Evolutionary conservation across 2,888 invertebrate genomes (phyloP).

Genomic region (Monoplex corrugatus): DNA sequence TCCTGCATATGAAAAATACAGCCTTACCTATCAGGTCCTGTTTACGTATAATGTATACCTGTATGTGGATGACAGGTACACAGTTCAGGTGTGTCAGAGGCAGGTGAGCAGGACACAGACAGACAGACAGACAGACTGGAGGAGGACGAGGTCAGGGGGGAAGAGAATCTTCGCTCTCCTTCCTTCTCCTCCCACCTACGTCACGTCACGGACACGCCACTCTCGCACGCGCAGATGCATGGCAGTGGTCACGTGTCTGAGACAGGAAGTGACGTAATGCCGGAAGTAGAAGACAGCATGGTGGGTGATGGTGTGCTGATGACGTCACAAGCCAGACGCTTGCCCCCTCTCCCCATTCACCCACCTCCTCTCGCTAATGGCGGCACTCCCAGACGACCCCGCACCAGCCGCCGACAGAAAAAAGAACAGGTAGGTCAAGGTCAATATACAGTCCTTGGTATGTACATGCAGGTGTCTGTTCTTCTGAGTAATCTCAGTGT

Average conservation of each 20-base stretch:
- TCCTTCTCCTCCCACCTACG: neutral
- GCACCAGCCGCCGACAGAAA: conserved; percentile 8
- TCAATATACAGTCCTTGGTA: no score
- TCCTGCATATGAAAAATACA: no score
- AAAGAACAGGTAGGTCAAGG: conserved; percentile 31
- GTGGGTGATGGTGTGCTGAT: neutral
- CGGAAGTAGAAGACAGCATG: neutral
- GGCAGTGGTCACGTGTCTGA: neutral
- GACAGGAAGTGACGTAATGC: neutral
- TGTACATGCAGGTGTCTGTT: no score
- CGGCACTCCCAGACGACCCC: neutral
- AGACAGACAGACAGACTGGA: no score
- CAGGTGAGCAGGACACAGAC: no score
- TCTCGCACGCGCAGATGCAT: neutral
- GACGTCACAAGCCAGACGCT: neutral
- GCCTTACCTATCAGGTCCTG: no score
- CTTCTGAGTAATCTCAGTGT: no score
- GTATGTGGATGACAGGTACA: neutral
- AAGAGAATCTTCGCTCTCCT: neutral
- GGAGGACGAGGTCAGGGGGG: neutral
- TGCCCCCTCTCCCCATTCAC: neutral
- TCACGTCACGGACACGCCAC: neutral
- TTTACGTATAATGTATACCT: no score
- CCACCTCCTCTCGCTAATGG: neutral
- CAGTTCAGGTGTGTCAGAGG: no score